Percentiles rank a stretch among this genome's conserved stretches.
These are phyloP conservation scores for Burhinus bistriatus DNA, from an alignment of 2,113 vertebrate genomes.

Conservation along the genomic window DNA sequence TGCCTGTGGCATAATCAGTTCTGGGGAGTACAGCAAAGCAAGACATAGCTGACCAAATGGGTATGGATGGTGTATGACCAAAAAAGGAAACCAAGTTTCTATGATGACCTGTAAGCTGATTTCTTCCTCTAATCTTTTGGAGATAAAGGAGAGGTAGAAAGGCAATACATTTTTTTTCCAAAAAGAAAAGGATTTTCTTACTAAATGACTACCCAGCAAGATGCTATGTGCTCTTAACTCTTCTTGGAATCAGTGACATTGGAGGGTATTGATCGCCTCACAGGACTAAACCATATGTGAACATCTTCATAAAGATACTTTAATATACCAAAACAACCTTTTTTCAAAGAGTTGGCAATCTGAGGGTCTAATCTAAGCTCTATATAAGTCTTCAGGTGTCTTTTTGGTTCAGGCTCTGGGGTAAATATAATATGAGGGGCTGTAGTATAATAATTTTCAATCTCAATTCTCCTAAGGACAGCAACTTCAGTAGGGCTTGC, in stretches of 20 bases:
- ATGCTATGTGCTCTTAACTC: neutral
- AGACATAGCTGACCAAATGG: neutral
- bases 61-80: neutral
- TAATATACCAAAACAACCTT: neutral
- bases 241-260: neutral
- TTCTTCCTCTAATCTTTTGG: neutral
- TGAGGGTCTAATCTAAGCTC: neutral
- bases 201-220: neutral
- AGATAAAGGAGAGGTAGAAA: neutral
- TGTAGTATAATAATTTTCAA: neutral
- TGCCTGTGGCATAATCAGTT: neutral
- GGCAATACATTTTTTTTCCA: neutral
- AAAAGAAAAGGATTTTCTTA: neutral
- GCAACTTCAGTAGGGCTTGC: neutral
- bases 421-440: neutral
- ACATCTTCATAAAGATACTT: neutral
- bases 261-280: neutral
- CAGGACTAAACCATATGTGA: neutral
- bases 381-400: neutral
- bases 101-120: neutral
- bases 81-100: neutral
- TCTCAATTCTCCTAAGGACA: neutral
- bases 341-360: neutral
- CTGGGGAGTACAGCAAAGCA: neutral
- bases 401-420: neutral